These are phyloP conservation scores for Discoglossus pictus DNA, from an alignment of 2,797 vertebrate genomes.

Conservation along the genomic window DNA sequence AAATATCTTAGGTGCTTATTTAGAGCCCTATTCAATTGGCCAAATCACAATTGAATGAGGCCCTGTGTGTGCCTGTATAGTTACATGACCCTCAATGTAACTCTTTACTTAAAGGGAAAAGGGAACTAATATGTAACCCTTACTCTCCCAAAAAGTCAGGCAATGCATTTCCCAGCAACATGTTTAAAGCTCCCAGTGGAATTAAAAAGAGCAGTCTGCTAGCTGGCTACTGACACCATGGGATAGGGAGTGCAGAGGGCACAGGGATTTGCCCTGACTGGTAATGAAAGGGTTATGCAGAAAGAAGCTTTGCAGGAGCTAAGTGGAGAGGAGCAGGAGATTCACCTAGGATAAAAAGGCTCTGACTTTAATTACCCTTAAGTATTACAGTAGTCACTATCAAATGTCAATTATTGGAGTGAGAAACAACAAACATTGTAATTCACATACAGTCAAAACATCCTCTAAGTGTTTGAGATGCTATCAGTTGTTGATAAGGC, in stretches of 20 bases:
- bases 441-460: conserved; percentile 69
- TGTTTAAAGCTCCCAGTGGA: not conserved
- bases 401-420: conserved; percentile 65
- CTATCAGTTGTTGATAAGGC: conserved; percentile 59
- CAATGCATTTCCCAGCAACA: no score
- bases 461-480: conserved; percentile 65
- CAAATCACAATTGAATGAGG: no score
- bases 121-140: no score
- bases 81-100: not conserved
- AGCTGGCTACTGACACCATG: conserved; percentile 5
- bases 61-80: no score
- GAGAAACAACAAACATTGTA: conserved; percentile 69
- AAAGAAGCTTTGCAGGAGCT: conserved; percentile 41
- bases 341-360: conserved; percentile 48
- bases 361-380: conserved; percentile 50
- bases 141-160: no score
- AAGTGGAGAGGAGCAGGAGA: conserved; percentile 40
- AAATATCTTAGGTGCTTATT: no score
- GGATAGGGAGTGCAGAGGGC: not conserved
- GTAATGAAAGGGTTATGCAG: conserved; percentile 20
- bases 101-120: not conserved
- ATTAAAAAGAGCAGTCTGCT: conserved; percentile 1
- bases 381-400: conserved; percentile 57
- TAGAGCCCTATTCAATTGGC: no score
- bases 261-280: not conserved